These are phyloP conservation scores for Pseudochromis fuscus DNA, from an alignment of 2,797 vertebrate genomes.

Conservation along the genomic window DNA sequence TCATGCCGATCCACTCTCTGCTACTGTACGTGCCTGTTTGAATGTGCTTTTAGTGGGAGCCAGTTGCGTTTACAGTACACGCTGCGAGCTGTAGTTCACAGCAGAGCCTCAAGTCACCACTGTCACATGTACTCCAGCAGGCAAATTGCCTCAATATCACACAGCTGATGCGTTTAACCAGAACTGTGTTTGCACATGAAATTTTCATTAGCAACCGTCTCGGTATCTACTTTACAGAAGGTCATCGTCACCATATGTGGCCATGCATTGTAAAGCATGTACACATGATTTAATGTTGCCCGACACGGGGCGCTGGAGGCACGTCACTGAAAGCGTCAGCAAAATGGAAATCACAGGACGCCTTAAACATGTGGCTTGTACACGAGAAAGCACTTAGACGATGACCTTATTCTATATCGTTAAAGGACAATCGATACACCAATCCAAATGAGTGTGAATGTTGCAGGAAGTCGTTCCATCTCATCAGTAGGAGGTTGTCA, in stretches of 20 bases:
- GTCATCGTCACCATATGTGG: constrained; percentile 52
- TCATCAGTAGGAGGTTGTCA: constrained; percentile 1
- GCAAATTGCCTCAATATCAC: constrained; percentile 39
- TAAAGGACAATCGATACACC: constrained; percentile 51
- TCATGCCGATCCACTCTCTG: constrained; percentile 32
- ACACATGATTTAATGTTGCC: constrained; percentile 34
- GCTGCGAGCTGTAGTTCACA: constrained; percentile 17
- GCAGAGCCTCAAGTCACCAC: constrained; percentile 2
- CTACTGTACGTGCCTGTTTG: constrained; percentile 31
- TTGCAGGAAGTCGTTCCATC: constrained; percentile 2
- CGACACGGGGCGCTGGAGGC: constrained; percentile 8
- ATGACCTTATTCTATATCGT: constrained; percentile 33
- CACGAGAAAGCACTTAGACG: constrained; percentile 49
- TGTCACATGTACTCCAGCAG: constrained; percentile 37
- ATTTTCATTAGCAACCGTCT: constrained; percentile 59
- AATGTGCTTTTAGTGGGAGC: constrained; percentile 44
- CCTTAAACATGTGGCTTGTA: constrained; percentile 28
- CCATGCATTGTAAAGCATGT: constrained; percentile 9
- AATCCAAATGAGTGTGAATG: constrained; percentile 18
- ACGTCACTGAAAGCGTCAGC: constrained; percentile 25
- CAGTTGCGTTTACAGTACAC: constrained; percentile 23
- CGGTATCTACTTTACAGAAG: constrained; percentile 44
- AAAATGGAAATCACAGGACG: constrained; percentile 40
- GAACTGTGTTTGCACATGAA: constrained; percentile 53
- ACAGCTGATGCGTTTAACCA: constrained; percentile 15